These are phyloP conservation scores for Epinephelus cyanopodus DNA, from an alignment of 2,113 vertebrate species.

Conservation along the genomic window DNA sequence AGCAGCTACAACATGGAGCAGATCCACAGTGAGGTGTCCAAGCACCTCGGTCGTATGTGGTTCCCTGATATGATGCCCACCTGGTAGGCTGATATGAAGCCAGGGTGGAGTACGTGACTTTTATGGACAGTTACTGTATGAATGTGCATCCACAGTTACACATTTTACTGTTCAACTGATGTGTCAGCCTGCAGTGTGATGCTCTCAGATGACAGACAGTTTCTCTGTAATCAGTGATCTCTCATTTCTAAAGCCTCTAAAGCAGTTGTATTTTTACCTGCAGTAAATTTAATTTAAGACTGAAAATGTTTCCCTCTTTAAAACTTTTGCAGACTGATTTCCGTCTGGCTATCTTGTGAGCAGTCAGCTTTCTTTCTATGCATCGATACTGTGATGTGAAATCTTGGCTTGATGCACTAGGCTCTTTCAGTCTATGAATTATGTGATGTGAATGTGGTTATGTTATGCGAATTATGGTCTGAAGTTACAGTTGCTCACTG, in stretches of 20 bases:
- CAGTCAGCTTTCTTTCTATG: neutral
- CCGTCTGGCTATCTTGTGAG: neutral
- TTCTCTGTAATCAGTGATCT: slow-evolving; percentile 2
- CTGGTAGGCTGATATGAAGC: slow-evolving; percentile 83
- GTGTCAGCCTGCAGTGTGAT: neutral
- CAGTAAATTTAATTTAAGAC: neutral
- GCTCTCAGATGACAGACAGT: neutral
- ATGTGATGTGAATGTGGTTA: no score
- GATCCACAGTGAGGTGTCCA: slow-evolving; percentile 96
- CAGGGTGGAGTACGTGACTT: neutral
- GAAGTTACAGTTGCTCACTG: neutral
- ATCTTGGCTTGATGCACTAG: neutral
- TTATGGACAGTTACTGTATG: no score
- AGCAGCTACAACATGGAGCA: slow-evolving; percentile 95
- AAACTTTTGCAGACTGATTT: neutral
- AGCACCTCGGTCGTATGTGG: slow-evolving; percentile 95
- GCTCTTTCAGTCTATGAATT: neutral
- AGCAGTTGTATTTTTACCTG: slow-evolving; percentile 8
- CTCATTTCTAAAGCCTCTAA: slow-evolving; percentile 1
- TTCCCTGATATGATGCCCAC: slow-evolving; percentile 98
- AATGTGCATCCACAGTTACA: neutral
- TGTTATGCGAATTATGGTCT: neutral
- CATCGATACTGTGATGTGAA: slow-evolving; percentile 6
- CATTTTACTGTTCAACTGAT: neutral
- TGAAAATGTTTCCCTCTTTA: neutral